A percentile compares a stretch with the other conserved stretches of the same genome.
Evolutionary conservation across 2,797 vertebrate species (phyloP).

Genomic region (Myotis vivesi): DNA sequence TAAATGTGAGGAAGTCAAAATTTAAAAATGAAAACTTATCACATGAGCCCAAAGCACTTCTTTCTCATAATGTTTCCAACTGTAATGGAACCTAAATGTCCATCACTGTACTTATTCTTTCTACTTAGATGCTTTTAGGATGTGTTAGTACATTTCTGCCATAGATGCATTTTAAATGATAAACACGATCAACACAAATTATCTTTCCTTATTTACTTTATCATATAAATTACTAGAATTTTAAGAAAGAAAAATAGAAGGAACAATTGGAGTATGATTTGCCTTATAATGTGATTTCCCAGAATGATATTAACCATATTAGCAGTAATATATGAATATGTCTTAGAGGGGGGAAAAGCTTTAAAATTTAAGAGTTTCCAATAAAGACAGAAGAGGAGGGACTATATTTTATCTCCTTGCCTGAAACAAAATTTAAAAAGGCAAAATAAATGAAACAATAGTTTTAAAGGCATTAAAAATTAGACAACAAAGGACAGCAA

Average conservation of each 20-base stretch:
- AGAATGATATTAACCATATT: not conserved
- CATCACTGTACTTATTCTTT: not conserved
- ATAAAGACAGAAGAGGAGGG: not conserved
- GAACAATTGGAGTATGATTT: not conserved
- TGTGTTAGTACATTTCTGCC: not conserved
- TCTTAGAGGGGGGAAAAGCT: not conserved
- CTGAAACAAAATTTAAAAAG: not conserved
- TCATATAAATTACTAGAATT: not conserved
- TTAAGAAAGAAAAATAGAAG: not conserved
- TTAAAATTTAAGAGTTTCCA: not conserved
- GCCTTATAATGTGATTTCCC: not conserved
- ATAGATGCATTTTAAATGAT: slow-evolving; percentile 16
- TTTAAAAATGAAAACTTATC: slow-evolving; percentile 14
- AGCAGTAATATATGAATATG: not conserved
- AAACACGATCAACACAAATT: not conserved
- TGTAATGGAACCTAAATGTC: not conserved
- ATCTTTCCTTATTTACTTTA: slow-evolving; percentile 20
- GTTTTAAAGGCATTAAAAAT: not conserved
- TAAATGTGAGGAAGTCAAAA: slow-evolving; percentile 18
- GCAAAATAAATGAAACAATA: not conserved
- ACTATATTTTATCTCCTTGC: not conserved
- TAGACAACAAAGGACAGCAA: not conserved
- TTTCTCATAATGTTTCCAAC: not conserved
- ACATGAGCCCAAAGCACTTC: not conserved
- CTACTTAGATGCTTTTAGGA: not conserved